Conservation (phyloP, 2,888 invertebrate genomes). For the Philereme transversata region DNA sequence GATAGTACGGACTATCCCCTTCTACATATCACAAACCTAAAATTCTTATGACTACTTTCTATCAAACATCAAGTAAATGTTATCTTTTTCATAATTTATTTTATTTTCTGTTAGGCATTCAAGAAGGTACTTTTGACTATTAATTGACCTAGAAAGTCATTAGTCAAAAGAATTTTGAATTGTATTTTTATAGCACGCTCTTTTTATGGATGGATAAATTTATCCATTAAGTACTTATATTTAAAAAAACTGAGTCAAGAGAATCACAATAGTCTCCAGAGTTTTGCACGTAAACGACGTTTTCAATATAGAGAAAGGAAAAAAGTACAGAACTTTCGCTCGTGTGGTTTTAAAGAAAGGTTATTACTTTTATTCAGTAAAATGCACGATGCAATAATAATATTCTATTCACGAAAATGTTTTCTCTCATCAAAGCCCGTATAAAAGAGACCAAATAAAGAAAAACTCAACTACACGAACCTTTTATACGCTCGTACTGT, state of each 20-base stretch:
- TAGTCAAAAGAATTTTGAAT: constrained; percentile 17
- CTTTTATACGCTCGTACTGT: no score
- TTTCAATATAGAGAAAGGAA: neutral
- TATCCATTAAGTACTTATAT: neutral
- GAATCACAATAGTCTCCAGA: neutral
- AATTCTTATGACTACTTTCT: no score
- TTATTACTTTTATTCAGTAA: neutral
- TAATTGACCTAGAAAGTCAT: constrained; percentile 19
- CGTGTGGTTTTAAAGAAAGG: neutral
- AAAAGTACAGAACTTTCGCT: neutral
- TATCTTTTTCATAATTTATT: no score
- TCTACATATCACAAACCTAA: no score
- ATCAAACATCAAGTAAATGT: no score
- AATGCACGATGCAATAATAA: neutral
- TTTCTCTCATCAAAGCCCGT: neutral
- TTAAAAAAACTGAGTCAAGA: neutral
- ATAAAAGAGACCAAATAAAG: no score
- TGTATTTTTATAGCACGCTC: constrained; percentile 6
- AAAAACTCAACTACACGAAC: no score
- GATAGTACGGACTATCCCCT: no score
- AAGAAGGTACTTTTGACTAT: neutral
- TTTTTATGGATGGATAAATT: neutral
- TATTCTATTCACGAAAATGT: neutral
- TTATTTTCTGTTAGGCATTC: neutral
- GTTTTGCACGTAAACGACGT: neutral